These are phyloP conservation scores for Amiota communis DNA, from an alignment of 2,888 invertebrate genomes.

Conservation along the genomic window DNA sequence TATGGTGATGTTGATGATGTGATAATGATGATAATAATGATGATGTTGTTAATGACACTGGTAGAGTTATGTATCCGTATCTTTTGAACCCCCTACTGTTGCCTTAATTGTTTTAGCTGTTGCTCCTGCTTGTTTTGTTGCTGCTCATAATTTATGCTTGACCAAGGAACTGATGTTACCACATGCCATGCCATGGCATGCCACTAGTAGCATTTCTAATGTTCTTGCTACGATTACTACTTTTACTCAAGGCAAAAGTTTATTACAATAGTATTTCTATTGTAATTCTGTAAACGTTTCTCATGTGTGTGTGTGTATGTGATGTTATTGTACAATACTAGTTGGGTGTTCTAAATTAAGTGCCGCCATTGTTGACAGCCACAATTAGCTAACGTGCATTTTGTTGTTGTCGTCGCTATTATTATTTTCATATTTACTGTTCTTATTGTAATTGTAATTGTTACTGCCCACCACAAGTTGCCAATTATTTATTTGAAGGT, in stretches of 20 bases:
- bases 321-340: not conserved
- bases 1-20: not conserved
- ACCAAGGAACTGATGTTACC: conserved; percentile 6
- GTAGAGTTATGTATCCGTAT: conserved; percentile 46
- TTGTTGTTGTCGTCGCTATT: conserved; percentile 14
- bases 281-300: too few species aligned
- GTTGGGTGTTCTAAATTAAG: conserved; percentile 12
- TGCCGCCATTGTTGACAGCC: conserved; percentile 6
- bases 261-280: too few species aligned
- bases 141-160: conserved; percentile 55
- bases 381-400: conserved; percentile 35
- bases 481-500: not conserved
- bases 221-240: not conserved
- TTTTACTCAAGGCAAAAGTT: not conserved
- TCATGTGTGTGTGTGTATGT: too few species aligned
- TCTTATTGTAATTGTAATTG: not conserved
- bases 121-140: conserved; percentile 51
- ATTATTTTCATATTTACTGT: not conserved
- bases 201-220: not conserved
- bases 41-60: conserved; percentile 56
- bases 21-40: conserved; percentile 23
- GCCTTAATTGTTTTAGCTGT: conserved; percentile 66
- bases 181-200: not conserved
- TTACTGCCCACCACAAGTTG: too few species aligned
- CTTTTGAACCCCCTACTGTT: conserved; percentile 46